Conservation (phyloP, 2,888 invertebrate species). For the Germaria angustata region DNA sequence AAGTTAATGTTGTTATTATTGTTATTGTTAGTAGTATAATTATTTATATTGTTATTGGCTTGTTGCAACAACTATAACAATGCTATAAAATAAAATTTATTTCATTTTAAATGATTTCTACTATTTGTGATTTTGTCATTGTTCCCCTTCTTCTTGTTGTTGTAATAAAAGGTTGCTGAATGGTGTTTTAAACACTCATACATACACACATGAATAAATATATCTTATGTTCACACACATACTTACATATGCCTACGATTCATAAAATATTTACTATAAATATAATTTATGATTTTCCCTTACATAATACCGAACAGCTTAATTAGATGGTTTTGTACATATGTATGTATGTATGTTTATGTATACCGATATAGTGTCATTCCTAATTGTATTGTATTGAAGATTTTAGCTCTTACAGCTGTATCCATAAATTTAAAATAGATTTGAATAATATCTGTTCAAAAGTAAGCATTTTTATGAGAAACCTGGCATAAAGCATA, state of each 20-base stretch:
- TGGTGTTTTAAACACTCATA: neutral
- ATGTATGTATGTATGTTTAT: neutral
- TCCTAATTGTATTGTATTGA: too few relatives aligned
- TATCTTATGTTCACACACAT: too few relatives aligned
- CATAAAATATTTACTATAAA: too few relatives aligned
- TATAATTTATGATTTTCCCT: too few relatives aligned
- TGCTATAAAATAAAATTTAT: slow-evolving; percentile 75
- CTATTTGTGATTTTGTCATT: slow-evolving; percentile 24
- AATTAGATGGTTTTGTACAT: neutral
- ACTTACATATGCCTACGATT: too few relatives aligned
- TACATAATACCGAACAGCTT: too few relatives aligned
- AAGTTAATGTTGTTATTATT: slow-evolving; percentile 70
- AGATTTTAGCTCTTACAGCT: too few relatives aligned
- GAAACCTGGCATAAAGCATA: too few relatives aligned
- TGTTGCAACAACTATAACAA: slow-evolving; percentile 77
- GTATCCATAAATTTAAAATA: too few relatives aligned
- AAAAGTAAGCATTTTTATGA: too few relatives aligned
- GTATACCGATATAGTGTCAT: too few relatives aligned
- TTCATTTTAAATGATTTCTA: slow-evolving; percentile 75
- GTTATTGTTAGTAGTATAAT: slow-evolving; percentile 74
- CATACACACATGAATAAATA: neutral
- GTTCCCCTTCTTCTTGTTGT: neutral
- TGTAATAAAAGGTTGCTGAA: slow-evolving; percentile 2
- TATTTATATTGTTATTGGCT: slow-evolving; percentile 78
- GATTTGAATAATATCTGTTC: too few relatives aligned